Conservation (phyloP, 2,888 invertebrate genomes). For the Idaea straminata region DNA sequence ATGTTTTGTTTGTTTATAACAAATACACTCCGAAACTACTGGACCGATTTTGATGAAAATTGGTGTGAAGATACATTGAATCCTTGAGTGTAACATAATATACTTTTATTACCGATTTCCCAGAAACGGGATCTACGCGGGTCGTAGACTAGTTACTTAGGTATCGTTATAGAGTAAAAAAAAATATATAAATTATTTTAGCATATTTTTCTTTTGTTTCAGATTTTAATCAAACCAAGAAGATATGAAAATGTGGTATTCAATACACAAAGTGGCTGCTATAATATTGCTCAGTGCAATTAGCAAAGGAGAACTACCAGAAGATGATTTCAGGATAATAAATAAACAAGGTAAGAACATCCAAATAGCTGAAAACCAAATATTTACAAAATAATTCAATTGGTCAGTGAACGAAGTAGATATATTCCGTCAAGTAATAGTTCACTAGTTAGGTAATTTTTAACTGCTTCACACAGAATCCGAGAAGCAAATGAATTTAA, state of each 20-base stretch:
- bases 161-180: too few species aligned
- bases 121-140: not conserved
- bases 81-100: not conserved
- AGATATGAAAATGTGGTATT: conserved; percentile 44
- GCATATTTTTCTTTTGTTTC: conserved; percentile 35
- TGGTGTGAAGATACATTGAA: not conserved
- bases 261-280: conserved; percentile 53
- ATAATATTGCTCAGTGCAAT: conserved; percentile 58
- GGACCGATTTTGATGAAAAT: too few species aligned
- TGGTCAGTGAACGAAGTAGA: not conserved
- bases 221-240: conserved; percentile 29
- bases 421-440: too few species aligned
- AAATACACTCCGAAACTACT: too few species aligned
- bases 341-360: conserved; percentile 60
- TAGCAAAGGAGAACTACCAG: conserved; percentile 64
- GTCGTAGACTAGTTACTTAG: not conserved
- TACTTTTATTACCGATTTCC: too few species aligned
- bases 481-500: too few species aligned
- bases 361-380: not conserved
- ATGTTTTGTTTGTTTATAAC: too few species aligned
- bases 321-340: conserved; percentile 77
- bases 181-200: too few species aligned
- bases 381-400: not conserved
- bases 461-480: too few species aligned
- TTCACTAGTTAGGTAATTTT: too few species aligned